Conservation (phyloP, 2,113 vertebrate genomes). For the Edolisoma coerulescens region DNA sequence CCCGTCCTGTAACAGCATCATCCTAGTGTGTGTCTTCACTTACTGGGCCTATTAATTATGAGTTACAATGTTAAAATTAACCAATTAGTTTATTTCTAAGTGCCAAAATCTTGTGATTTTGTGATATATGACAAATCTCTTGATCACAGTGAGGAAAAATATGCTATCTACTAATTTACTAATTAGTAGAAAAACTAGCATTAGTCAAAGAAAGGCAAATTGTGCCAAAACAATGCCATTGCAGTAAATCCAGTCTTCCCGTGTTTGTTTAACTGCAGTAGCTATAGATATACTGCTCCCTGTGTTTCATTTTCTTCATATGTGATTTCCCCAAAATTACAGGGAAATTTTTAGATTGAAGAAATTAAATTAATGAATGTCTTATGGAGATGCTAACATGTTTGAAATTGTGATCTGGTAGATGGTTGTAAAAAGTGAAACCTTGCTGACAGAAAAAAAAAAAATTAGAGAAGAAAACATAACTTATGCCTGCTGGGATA, state of each 20-base stretch:
- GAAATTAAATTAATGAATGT: neutral
- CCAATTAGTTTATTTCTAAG: neutral
- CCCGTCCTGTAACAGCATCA: neutral
- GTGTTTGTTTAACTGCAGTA: neutral
- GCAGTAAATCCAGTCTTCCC: neutral
- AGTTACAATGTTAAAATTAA: neutral
- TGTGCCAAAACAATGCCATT: neutral
- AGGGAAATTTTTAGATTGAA: neutral
- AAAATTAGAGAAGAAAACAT: constrained; percentile 25
- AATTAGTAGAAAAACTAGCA: neutral
- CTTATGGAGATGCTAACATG: neutral
- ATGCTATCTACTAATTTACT: neutral
- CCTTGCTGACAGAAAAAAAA: neutral
- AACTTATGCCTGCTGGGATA: constrained; percentile 31
- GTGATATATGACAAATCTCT: neutral
- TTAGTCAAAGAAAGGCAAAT: neutral
- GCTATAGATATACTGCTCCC: neutral
- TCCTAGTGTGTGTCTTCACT: neutral
- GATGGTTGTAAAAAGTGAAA: neutral
- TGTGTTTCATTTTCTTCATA: neutral
- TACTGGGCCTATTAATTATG: neutral
- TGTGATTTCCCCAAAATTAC: neutral
- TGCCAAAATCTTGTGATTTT: neutral
- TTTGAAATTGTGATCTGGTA: neutral
- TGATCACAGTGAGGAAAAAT: neutral